Percentiles rank a stretch among this genome's conserved stretches.
Conservation (phyloP, 2,888 invertebrate species). For the Asteroscopus sphinx region DNA sequence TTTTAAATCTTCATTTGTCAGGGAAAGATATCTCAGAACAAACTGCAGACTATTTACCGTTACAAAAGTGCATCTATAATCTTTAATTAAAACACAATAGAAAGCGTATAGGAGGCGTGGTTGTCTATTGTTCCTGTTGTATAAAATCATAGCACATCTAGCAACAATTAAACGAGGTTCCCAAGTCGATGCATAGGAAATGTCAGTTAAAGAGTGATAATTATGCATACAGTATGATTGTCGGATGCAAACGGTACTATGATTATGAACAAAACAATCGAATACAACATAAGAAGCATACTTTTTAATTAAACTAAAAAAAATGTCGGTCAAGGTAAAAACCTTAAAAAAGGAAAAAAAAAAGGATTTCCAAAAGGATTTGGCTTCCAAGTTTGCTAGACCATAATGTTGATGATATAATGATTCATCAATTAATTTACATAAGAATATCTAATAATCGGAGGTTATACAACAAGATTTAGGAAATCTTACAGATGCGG, state of each 20-base stretch:
- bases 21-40: too few species aligned
- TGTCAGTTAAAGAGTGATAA: conserved; percentile 28
- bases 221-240: conserved; percentile 24
- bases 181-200: conserved; percentile 52
- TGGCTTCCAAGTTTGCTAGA: conserved; percentile 7
- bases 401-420: conserved; percentile 10
- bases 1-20: too few species aligned
- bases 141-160: conserved; percentile 40
- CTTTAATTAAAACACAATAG: conserved; percentile 62
- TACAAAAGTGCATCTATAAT: conserved; percentile 15
- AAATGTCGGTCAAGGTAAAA: conserved; percentile 37
- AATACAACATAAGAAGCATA: not conserved
- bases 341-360: too few species aligned
- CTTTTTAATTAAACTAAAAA: conserved; percentile 6
- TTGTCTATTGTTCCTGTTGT: conserved; percentile 57
- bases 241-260: conserved; percentile 37
- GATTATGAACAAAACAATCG: conserved; percentile 22
- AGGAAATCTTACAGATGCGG: not conserved
- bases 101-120: conserved; percentile 68
- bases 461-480: not conserved
- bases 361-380: too few species aligned
- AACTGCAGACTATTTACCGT: conserved; percentile 2
- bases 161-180: conserved; percentile 48
- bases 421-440: conserved; percentile 27
- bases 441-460: conserved; percentile 16